Evolutionary conservation across 2,888 invertebrate genomes (phyloP).

Genomic region (Sycophila texana): DNA sequence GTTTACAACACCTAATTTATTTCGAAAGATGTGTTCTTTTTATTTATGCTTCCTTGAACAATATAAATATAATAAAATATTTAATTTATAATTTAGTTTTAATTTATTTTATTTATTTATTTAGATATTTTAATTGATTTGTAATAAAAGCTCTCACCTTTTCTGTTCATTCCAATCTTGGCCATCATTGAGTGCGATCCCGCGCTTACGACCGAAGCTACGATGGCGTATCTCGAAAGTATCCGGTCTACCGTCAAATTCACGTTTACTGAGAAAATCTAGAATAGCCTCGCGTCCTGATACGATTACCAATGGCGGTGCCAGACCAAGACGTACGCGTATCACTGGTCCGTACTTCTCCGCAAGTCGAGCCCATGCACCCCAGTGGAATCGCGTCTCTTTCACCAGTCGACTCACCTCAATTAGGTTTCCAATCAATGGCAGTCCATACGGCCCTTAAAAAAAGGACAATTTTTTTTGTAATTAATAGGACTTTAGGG

Average conservation of each 20-base stretch:
- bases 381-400: conserved; percentile 77
- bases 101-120: neutral
- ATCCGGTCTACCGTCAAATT: conserved; percentile 84
- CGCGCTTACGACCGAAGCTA: conserved; percentile 81
- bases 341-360: conserved; percentile 81
- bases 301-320: conserved; percentile 79
- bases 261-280: conserved; percentile 80
- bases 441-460: conserved; percentile 78
- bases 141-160: conserved; percentile 64
- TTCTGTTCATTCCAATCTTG: conserved; percentile 82
- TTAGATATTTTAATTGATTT: neutral
- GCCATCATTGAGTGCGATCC: conserved; percentile 85
- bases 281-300: conserved; percentile 81
- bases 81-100: no score
- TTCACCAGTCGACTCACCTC: conserved; percentile 73
- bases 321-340: conserved; percentile 80
- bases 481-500: neutral
- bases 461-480: conserved; percentile 35
- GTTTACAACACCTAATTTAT: no score
- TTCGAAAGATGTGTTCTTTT: no score
- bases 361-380: conserved; percentile 80
- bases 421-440: conserved; percentile 78
- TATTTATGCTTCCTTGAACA: neutral
- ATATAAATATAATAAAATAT: neutral
- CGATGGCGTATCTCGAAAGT: conserved; percentile 82